Conservation (phyloP, 2,797 vertebrate species). For the Poecilia velifera region DNA sequence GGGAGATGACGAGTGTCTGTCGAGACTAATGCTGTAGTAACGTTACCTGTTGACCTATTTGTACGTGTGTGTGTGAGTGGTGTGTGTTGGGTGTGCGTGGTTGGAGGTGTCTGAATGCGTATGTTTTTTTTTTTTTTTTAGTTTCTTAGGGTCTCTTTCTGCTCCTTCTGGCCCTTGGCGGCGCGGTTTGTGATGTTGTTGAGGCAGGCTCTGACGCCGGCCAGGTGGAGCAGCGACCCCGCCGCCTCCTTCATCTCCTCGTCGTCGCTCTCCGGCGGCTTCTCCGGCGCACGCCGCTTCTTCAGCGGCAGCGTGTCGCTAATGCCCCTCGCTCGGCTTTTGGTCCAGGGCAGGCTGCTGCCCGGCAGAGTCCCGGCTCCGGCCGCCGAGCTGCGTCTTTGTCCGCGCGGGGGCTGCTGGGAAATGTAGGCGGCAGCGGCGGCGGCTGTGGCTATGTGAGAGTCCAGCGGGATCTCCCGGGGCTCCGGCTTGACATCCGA, state of each 20-base stretch:
- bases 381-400: slow-evolving; percentile 83
- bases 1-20: slow-evolving; percentile 78
- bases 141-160: slow-evolving; percentile 93
- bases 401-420: slow-evolving; percentile 88
- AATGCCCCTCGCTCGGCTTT: slow-evolving; percentile 83
- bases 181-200: slow-evolving; percentile 98
- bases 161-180: slow-evolving; percentile 97
- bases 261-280: slow-evolving; percentile 93
- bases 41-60: slow-evolving; percentile 76
- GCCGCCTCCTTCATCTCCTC: slow-evolving; percentile 99
- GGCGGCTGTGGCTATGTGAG: slow-evolving; percentile 70
- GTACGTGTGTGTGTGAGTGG: slow-evolving; percentile 36
- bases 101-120: slow-evolving; percentile 33
- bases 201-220: slow-evolving; percentile 93
- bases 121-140: slow-evolving; percentile 70
- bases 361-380: slow-evolving; percentile 82
- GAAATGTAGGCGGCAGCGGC: slow-evolving; percentile 58
- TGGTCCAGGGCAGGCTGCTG: slow-evolving; percentile 88
- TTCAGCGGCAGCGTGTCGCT: slow-evolving; percentile 96
- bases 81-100: slow-evolving; percentile 46
- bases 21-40: slow-evolving; percentile 78
- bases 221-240: slow-evolving; percentile 95
- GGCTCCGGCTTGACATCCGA: slow-evolving; percentile 89
- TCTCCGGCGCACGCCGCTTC: slow-evolving; percentile 93
- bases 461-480: slow-evolving; percentile 88